Conservation (phyloP, 2,888 invertebrate species). For the Arge pagana region DNA sequence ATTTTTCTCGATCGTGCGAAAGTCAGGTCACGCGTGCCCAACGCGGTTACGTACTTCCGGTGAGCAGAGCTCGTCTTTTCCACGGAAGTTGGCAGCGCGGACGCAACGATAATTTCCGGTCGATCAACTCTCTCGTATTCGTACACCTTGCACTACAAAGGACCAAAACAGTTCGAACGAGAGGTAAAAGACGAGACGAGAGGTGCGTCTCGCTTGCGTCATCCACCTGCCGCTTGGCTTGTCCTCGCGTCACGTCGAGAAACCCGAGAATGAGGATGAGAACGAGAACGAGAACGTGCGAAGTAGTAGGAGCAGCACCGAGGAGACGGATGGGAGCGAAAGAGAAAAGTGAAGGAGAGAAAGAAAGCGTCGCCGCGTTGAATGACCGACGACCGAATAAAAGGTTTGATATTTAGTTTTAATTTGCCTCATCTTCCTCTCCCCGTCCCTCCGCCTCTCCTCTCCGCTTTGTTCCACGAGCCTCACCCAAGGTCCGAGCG, state of each 20-base stretch:
- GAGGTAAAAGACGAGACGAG: conserved; percentile 18
- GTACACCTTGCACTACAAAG: no score
- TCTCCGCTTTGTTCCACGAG: conserved; percentile 14
- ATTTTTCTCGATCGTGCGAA: no score
- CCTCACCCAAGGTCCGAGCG: conserved; percentile 12
- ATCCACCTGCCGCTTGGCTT: conserved; percentile 32
- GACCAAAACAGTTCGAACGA: no score
- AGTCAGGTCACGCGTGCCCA: no score
- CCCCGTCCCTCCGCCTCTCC: conserved; percentile 12
- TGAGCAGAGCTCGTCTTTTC: no score
- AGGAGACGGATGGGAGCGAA: not conserved
- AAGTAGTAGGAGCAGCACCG: not conserved
- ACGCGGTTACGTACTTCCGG: no score
- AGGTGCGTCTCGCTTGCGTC: conserved; percentile 33
- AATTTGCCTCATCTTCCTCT: conserved; percentile 21
- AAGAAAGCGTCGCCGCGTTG: conserved; percentile 9
- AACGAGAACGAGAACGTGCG: not conserved
- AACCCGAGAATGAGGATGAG: no score
- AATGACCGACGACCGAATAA: conserved; percentile 18
- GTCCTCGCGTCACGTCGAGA: conserved; percentile 11
- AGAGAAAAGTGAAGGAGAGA: not conserved
- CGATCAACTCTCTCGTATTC: no score
- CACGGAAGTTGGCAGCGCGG: no score
- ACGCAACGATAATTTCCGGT: no score
- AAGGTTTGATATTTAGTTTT: conserved; percentile 23